These are phyloP conservation scores for Scaptomyza tumidula DNA, from an alignment of 2,888 invertebrate genomes.

Conservation along the genomic window DNA sequence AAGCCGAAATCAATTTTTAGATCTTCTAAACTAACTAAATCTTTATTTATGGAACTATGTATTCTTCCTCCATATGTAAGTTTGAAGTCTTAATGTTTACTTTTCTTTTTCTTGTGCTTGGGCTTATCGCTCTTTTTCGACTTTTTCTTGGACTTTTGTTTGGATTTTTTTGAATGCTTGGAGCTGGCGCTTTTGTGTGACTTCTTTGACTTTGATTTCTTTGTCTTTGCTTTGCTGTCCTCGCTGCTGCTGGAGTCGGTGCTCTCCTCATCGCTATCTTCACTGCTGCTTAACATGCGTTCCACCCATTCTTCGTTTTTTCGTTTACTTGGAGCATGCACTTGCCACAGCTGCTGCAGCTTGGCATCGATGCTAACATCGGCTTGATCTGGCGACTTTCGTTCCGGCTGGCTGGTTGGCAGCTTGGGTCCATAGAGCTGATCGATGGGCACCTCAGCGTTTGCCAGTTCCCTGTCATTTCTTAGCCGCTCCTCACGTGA, in stretches of 20 bases:
- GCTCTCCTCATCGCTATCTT: constrained; percentile 64
- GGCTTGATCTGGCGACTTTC: not conserved
- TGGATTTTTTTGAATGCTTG: constrained; percentile 61
- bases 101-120: constrained; percentile 69
- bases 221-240: constrained; percentile 11
- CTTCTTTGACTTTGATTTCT: constrained; percentile 45
- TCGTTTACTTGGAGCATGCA: constrained; percentile 54
- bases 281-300: constrained; percentile 33
- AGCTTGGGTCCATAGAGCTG: constrained; percentile 77
- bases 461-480: constrained; percentile 51
- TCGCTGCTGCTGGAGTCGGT: constrained; percentile 29
- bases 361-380: constrained; percentile 60
- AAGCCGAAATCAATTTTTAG: not conserved
- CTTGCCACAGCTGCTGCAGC: constrained; percentile 56
- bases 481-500: constrained; percentile 58
- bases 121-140: constrained; percentile 60
- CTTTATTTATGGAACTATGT: not conserved
- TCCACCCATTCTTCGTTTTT: constrained; percentile 62
- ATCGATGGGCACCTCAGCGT: constrained; percentile 32
- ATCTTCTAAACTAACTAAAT: not conserved
- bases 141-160: constrained; percentile 65
- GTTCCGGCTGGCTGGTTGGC: constrained; percentile 42
- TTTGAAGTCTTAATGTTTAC: constrained; percentile 48
- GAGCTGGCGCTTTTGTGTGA: constrained; percentile 39
- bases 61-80: not conserved